These are phyloP conservation scores for Mythimna vitellina DNA, from an alignment of 2,888 invertebrate species.

Conservation along the genomic window DNA sequence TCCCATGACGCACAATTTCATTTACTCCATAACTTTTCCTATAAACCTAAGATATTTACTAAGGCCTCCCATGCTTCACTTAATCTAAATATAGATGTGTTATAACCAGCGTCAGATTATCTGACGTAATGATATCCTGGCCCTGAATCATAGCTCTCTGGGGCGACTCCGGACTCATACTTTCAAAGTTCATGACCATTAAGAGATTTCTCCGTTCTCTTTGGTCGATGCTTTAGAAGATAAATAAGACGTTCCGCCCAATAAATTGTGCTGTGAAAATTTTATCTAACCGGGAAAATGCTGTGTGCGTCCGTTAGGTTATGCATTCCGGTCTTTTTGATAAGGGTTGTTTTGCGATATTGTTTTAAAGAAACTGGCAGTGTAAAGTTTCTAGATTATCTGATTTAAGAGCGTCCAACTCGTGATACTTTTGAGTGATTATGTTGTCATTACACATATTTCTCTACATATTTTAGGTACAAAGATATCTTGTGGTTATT, in stretches of 20 bases:
- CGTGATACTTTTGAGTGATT: no score
- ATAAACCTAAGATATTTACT: slow-evolving; percentile 47
- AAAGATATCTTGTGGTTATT: no score
- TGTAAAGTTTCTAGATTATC: not conserved
- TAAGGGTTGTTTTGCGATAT: slow-evolving; percentile 51
- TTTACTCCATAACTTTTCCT: slow-evolving; percentile 39
- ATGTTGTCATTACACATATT: no score
- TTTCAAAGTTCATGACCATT: slow-evolving; percentile 83
- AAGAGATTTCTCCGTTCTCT: slow-evolving; percentile 77
- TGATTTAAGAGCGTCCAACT: not conserved
- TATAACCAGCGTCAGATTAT: slow-evolving; percentile 80
- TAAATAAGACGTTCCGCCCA: slow-evolving; percentile 71
- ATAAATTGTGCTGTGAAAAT: slow-evolving; percentile 71
- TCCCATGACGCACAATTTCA: slow-evolving; percentile 42
- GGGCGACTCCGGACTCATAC: slow-evolving; percentile 79
- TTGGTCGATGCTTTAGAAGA: slow-evolving; percentile 74
- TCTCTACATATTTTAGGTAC: no score
- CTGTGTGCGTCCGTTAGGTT: slow-evolving; percentile 43
- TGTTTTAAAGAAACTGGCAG: slow-evolving; percentile 37
- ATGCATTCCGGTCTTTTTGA: slow-evolving; percentile 46
- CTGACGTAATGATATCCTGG: slow-evolving; percentile 81
- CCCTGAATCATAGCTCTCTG: slow-evolving; percentile 84
- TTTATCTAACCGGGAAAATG: slow-evolving; percentile 65
- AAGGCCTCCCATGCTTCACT: slow-evolving; percentile 59
- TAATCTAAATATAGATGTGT: slow-evolving; percentile 76